Evolutionary conservation across 2,888 invertebrate species (phyloP), one percentile per base, ranked within the genome.

Genomic region (Oxycera nigricornis): DNA sequence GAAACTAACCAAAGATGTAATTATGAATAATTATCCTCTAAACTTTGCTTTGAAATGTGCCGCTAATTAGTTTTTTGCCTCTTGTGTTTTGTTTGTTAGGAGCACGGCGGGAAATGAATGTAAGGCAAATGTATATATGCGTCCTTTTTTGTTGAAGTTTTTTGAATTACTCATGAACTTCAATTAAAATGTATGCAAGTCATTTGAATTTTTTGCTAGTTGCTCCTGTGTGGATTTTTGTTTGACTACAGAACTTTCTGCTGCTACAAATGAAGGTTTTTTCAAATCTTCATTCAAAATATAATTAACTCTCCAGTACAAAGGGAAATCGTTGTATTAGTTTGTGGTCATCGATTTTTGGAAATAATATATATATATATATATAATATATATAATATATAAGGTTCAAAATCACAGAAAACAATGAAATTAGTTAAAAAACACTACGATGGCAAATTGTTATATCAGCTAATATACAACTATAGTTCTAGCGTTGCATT

Each of bases 21-120:
- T 52, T 70, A 55, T 55, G 11, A 31, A 35, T 70, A 70, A 70
- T 70, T 70, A 70, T 35, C 31, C 20, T 30, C 24, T 31, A 70
- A 70, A 22, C 70, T 52, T 70, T 14, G n/a, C 31, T 70, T 70
- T 52, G 55, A 52, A 31, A 22, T 31, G 1, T 31, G 39, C 62
- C 35, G 35, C 3, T n/a, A 46, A 7, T 46, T 46, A 46, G 3
- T 46, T 35, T 35, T 7, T n/a, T n/a, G n/a, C n/a, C n/a, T n/a
- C 35, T 6, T 35, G 35, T 35, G 6, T 35, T 35, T 46, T 7
- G 46, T 14, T 46, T 46, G 46, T 14, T 2, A 46, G 17, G 17
- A 11, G 46, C 17, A 7, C 4, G 17, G 46, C 3, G 7, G 35
- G 7, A 35, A 35, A 7, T 35, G 35, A 35, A 35, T 35, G 11